Conservation (phyloP, 2,113 vertebrate species). For the Panthera leo region DNA sequence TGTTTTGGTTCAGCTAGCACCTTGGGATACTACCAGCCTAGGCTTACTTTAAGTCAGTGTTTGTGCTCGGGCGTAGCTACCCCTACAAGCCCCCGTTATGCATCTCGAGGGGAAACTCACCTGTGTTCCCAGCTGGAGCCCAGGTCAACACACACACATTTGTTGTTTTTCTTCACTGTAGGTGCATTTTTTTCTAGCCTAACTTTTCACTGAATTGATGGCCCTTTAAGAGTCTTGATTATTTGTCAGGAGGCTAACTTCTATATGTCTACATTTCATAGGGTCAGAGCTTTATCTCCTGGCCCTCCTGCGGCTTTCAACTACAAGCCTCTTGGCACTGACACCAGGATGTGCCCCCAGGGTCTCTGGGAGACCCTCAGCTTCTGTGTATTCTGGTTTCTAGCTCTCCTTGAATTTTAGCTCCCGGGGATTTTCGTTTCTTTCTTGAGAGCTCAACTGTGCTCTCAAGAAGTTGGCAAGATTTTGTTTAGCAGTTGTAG, state of each 20-base stretch:
- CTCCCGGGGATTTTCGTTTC: neutral
- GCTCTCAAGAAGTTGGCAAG: neutral
- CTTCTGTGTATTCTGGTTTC: neutral
- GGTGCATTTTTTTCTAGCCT: neutral
- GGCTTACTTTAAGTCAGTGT: neutral
- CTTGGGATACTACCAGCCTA: neutral
- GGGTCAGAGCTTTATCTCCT: neutral
- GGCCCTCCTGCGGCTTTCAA: neutral
- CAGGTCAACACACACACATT: neutral
- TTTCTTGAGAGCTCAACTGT: neutral
- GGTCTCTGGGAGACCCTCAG: neutral
- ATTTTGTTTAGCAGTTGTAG: slow-evolving; percentile 35
- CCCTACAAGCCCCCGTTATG: neutral
- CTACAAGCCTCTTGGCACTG: neutral
- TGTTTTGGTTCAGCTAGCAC: neutral
- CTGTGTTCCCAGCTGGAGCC: neutral
- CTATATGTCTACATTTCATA: neutral
- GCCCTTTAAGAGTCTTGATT: neutral
- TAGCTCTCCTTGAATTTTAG: neutral
- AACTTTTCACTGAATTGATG: neutral
- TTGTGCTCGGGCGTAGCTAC: neutral
- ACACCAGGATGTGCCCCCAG: neutral
- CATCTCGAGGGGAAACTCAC: neutral
- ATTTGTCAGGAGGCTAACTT: neutral
- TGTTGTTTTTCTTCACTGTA: neutral